phyloP scores from a whole-genome alignment of 2,888 invertebrate genomes.

The Nipponacmea schrenckii region DNA sequence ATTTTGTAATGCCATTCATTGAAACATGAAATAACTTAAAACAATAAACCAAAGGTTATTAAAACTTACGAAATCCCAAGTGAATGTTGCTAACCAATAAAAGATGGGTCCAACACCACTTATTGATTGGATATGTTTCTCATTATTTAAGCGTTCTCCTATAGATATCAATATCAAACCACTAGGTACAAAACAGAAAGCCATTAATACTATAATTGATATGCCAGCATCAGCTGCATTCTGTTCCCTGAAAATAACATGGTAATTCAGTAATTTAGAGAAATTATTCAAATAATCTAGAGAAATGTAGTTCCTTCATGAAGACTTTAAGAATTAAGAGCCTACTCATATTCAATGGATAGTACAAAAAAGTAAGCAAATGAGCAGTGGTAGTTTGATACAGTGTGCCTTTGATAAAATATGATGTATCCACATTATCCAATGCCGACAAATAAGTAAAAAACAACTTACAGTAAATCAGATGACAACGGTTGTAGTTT shows the following conservation, averaged over 20 bases:
- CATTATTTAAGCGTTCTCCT: slow-evolving; percentile 62
- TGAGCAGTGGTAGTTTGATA: not conserved
- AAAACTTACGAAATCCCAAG: slow-evolving; percentile 61
- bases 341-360: not conserved
- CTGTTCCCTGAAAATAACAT: slow-evolving; percentile 56
- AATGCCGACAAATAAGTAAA: too few species aligned
- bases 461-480: slow-evolving; percentile 66
- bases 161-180: slow-evolving; percentile 65
- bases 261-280: not conserved
- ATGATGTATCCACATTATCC: too few species aligned
- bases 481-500: slow-evolving; percentile 57
- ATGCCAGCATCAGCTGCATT: slow-evolving; percentile 68
- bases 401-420: not conserved
- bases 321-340: too few species aligned
- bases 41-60: too few species aligned
- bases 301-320: too few species aligned
- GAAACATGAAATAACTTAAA: too few species aligned
- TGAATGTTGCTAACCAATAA: slow-evolving; percentile 59
- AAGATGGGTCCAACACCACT: slow-evolving; percentile 62
- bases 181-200: slow-evolving; percentile 68
- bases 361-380: too few species aligned
- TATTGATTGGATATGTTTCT: slow-evolving; percentile 66
- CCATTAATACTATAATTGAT: slow-evolving; percentile 67
- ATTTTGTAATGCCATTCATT: too few species aligned
- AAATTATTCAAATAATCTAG: too few species aligned